Base-by-base conservation (phyloP, 1,140 invertebrate genomes). In the Kradibia gibbosae region DNA sequence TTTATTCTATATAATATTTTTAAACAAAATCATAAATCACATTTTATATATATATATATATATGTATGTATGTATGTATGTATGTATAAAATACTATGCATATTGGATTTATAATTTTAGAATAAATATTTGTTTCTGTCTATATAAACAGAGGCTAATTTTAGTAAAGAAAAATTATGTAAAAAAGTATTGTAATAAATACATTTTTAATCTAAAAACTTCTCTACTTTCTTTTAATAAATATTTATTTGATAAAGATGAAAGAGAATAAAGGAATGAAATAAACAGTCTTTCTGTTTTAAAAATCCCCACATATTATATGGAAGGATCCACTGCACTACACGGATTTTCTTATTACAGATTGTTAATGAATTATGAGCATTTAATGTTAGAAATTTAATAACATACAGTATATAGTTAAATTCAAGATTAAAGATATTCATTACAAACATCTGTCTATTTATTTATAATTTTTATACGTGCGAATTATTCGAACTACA, bases 1-100 rank as follows among this genome's bases (percentile, higher is more conserved):
- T 85, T 85, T 85, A 85, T 85, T 85, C 78, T 74, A 36, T 13
- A 79, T 80, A 77, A 75, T 71, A 74, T 34, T 31, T n/a, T 70
- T 78, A 83, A 83, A 67, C 31, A 5, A 55, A 34, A 75, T 57
- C 22, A 36, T 74, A 80, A 39, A 73, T 31, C 13, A 73, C n/a
- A n/a, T n/a, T n/a, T 45, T 42, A 76, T 36, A 48, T 15, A 39
- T 28, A 62, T 28, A 62, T 62, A 62, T 11, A 31, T 62, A 62
- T 28, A 62, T 62, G 15, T 22, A 62, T 28, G 13, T 45, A 45
- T 45, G 13, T 45, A 45, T 45, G 22, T 20, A 17, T 22, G 50
- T 17, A 17, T 57, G 60, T 25, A 60, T 36, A 25, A 62, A 62
- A 74, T 50, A 78, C 53, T 65, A 28, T 57, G 7, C 48, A 57